Base-by-base conservation (phyloP, 2,113 vertebrate genomes). In the Toxotes jaculatrix region DNA sequence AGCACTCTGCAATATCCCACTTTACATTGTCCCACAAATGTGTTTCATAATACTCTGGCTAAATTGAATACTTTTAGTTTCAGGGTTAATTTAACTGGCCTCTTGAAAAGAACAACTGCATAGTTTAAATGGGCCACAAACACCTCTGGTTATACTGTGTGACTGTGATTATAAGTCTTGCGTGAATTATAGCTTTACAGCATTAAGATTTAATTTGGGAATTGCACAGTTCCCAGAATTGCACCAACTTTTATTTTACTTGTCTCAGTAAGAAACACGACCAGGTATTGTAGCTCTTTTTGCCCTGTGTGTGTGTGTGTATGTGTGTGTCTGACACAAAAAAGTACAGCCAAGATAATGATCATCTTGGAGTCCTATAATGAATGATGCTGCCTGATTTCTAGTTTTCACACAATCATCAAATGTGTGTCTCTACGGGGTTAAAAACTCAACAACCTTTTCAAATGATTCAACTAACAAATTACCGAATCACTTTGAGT, bases 81-180 rank as follows among this genome's bases (percentile, higher is more conserved):
- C 12, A 49, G 55, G 80, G 72, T 77, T 87, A 80, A 83, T 87
- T 76, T 38, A 71, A 83, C 3, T 67, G 76, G 16, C 53, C 16
- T 27, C 40, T 56, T 40, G 62, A 67, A 72, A 72, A 70, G 43
- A 74, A 34, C 40, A 82, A n/a, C 51, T 79, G 64, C 21, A 21
- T 45, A 16, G 13, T 59, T 63, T 47, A 74, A 80, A 84, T 47
- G 43, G 67, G 27, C 47, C 49, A 49, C 27, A 61, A 64, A 47
- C 74, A 79, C 53, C 42, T 65, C 4, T 67, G 38, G 12, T 70
- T 32, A 64, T 45, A 61, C 69, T 77, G 38, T 78, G 53, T 60
- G 34, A 73, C 43, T 70, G 31, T 59, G 47, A 87, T 84, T 53
- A 69, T 45, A 75, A 61, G 67, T 73, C 67, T 57, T 60, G 23